These are phyloP conservation scores for Nesometra sesokonis DNA, from an alignment of 35 echinoderm and acorn worm species.

Conservation along the genomic window DNA sequence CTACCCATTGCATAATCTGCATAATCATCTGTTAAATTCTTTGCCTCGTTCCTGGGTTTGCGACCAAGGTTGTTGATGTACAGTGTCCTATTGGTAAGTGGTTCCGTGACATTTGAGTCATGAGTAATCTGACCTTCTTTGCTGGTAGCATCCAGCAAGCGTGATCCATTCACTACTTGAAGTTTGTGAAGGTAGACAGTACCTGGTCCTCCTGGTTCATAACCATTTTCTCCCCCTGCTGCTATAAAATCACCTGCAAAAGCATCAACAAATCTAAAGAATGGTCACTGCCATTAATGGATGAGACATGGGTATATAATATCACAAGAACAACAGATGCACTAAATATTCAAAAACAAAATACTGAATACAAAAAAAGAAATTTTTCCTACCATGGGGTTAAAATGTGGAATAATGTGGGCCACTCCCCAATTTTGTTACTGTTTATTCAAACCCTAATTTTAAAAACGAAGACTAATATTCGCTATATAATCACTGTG, in stretches of 20 bases:
- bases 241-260: slow-evolving; percentile 63
- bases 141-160: slow-evolving; percentile 61
- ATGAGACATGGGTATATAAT: too few relatives aligned
- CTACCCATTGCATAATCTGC: neutral
- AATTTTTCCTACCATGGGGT: too few relatives aligned
- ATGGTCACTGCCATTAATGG: too few relatives aligned
- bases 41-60: slow-evolving; percentile 6
- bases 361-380: too few relatives aligned
- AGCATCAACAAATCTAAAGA: neutral
- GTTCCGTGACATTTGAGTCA: slow-evolving; percentile 72
- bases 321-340: too few relatives aligned
- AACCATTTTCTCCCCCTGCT: slow-evolving; percentile 38
- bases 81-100: slow-evolving; percentile 69
- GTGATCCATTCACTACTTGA: slow-evolving; percentile 57
- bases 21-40: slow-evolving; percentile 64
- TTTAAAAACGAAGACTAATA: too few relatives aligned
- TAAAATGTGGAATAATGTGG: too few relatives aligned
- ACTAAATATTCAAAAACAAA: too few relatives aligned
- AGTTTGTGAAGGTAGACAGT: slow-evolving; percentile 80
- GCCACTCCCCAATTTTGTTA: too few relatives aligned
- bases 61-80: slow-evolving; percentile 90
- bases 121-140: slow-evolving; percentile 60
- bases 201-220: slow-evolving; percentile 83
- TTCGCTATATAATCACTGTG: too few relatives aligned
- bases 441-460: too few relatives aligned